Evolutionary conservation across 2,888 invertebrate genomes (phyloP), one percentile per base, ranked within the genome.

Genomic region (Acholoe squamosa): DNA sequence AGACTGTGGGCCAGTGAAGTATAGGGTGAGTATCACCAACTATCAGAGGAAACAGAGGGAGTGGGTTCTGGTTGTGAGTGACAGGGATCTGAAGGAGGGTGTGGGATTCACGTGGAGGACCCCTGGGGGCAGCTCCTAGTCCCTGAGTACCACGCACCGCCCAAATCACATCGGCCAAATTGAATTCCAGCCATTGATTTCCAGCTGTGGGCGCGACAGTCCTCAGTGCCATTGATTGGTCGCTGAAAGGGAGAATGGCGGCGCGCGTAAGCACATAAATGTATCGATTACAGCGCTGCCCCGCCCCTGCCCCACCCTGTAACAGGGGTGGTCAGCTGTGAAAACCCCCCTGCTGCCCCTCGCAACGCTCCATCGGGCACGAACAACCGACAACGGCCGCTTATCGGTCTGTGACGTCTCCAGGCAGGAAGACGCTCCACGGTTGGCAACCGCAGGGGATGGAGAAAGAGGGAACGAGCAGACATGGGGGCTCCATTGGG

Each of bases 121-220:
- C 71, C 71, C 71, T 71, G n/a, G 28, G 71, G 71, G 71, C 71
- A 28, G 25, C 71, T 25, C n/a, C 25, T 25, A 14, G 28, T 25
- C 31, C 71, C 71, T 12, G 19, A n/a, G 25, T 61, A n/a, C 25
- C 22, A 61, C 86, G 54, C 86, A 7, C 54, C 54, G 22, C 86
- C 86, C 84, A 86, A 86, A 86, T 86, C 86, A 86, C 86, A 86
- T 86, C 28, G 86, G 86, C 54, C 86, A 86, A 86, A 86, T 86
- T 86, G 86, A 86, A 86, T 86, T 86, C 86, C 54, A 10, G 54
- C 54, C 86, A 86, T 86, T 86, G 86, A 86, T 86, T 86, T 54
- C 86, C 86, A 52, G 86, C 25, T 52, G 86, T 54, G 86, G 54
- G 54, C 54, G 86, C 54, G 86, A 86, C 86, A 86, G 54, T 54